Base-by-base conservation (phyloP, 2,888 invertebrate species). In the Aphidoletes aphidimyza region DNA sequence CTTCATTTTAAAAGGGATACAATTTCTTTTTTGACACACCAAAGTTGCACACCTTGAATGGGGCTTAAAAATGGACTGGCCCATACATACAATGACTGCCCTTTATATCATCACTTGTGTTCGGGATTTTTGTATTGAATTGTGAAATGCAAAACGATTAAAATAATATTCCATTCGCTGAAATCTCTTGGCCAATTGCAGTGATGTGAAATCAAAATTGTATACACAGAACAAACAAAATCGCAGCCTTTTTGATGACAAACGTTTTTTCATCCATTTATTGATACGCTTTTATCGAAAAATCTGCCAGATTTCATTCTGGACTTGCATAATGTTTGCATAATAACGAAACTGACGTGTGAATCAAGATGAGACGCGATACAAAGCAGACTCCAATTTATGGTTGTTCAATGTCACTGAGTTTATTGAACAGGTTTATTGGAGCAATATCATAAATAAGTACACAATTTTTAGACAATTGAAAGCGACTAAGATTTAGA, bases 71-170 rank as follows among this genome's bases (percentile, higher is more conserved):
- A 30, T 11, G 34, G 5, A 69, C 26, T 69, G 17, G 30, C 26
- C 30, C 30, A n/a, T 2, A 2, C 69, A 30, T 11, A 30, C 14
- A 2, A 14, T 14, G n/a, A 2, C 69, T 14, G 11, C 26, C 11
- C 9, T 69, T 69, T 69, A 69, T 69, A 69, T 69, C 69, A 30
- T 69, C n/a, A n/a, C 47, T 17, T 47, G 34, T 17, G 17, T 54
- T 54, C n/a, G n/a, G n/a, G 14, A 69, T 8, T 26, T 34, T 14
- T 11, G 11, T 26, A 2, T 2, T 34, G 5, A 69, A 69, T 69
- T 69, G 30, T 69, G 69, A 30, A 69, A 69, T 34, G 26, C 17
- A 14, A 47, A n/a, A 69, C 14, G 69, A 69, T 69, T 69, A 14
- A 69, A 69, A 69, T 69, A 54, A 54, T 22, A 54, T 54, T 2